Conservation (phyloP, 1,140 invertebrate genomes). For the Meloidogyne exigua region DNA sequence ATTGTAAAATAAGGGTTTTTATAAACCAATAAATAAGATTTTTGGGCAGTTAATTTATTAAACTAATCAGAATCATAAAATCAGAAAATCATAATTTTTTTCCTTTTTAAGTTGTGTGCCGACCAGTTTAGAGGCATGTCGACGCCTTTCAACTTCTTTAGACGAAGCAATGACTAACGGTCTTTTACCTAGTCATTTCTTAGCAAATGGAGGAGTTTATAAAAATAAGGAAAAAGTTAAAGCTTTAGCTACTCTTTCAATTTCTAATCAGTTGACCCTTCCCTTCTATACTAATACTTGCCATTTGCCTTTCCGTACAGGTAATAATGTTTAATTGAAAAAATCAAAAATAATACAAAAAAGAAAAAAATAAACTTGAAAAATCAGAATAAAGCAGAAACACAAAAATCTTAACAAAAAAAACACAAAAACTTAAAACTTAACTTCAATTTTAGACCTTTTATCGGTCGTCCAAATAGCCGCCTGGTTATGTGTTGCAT, state of each 20-base stretch:
- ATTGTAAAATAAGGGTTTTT: too few species aligned
- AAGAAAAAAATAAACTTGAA: not conserved
- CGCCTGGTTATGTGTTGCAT: conserved; percentile 54
- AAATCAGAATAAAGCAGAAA: too few species aligned
- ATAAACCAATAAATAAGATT: too few species aligned
- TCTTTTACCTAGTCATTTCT: conserved; percentile 2
- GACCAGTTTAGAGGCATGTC: conserved; percentile 7
- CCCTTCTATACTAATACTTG: conserved; percentile 59
- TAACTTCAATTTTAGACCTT: conserved; percentile 34
- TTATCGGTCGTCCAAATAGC: conserved; percentile 56
- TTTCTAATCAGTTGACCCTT: not conserved
- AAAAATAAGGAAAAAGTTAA: conserved; percentile 2
- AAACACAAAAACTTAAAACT: too few species aligned
- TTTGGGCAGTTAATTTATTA: too few species aligned
- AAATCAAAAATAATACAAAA: not conserved
- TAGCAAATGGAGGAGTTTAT: not conserved
- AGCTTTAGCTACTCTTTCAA: conserved; percentile 7
- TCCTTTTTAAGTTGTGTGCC: conserved; percentile 20
- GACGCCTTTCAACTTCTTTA: not conserved
- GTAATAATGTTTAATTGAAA: not conserved
- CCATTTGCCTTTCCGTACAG: conserved; percentile 47
- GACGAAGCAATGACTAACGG: conserved; percentile 23
- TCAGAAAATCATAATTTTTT: not conserved
- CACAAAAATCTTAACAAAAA: too few species aligned
- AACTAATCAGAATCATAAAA: too few species aligned